phyloP scores from a whole-genome alignment of 2,113 vertebrate genomes.

The Muntiacus muntjak region DNA sequence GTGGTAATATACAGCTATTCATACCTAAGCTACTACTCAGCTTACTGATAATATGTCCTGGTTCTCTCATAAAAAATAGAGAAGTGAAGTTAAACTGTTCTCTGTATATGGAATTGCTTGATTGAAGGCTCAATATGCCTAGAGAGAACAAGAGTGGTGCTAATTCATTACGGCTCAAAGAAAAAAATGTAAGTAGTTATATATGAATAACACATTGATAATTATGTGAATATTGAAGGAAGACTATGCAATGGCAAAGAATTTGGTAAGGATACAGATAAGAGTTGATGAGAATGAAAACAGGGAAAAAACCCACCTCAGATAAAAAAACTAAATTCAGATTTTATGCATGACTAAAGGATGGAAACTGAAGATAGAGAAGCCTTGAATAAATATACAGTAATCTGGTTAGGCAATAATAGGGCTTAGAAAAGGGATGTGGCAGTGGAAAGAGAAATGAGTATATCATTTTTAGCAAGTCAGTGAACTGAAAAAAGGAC shows the following conservation, averaged over 20 bases:
- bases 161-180: neutral
- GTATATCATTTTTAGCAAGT: neutral
- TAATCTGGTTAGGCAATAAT: neutral
- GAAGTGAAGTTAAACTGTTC: neutral
- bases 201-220: neutral
- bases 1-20: neutral
- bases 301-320: neutral
- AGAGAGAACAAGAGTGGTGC: neutral
- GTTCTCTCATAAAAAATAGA: neutral
- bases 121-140: neutral
- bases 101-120: neutral
- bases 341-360: constrained; percentile 25
- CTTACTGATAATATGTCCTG: neutral
- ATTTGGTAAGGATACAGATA: constrained; percentile 15
- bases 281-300: neutral
- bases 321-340: constrained; percentile 3
- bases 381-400: constrained; percentile 22
- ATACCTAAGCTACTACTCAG: neutral
- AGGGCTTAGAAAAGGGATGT: neutral
- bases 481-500: neutral
- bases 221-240: neutral
- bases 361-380: constrained; percentile 9
- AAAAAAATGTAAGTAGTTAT: neutral
- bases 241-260: neutral
- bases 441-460: neutral